These are phyloP conservation scores for Pogoniulus pusillus DNA, from an alignment of 2,797 vertebrate species.

Conservation along the genomic window DNA sequence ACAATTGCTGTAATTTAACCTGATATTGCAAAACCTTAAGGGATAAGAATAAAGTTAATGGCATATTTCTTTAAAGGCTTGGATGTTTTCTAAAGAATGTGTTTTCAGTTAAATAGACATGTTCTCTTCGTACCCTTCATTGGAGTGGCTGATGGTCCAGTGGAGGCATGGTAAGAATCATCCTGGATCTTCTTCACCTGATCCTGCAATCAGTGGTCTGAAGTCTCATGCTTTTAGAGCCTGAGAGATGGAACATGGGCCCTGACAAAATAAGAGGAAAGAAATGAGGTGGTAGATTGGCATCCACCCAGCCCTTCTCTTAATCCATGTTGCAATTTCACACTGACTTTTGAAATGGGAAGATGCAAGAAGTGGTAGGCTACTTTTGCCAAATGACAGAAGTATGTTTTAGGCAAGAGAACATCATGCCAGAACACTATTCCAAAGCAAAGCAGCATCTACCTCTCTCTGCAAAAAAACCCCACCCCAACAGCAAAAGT, in stretches of 20 bases:
- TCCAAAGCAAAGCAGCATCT: not conserved
- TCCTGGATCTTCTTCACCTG: not conserved
- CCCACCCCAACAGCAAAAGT: not conserved
- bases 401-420: not conserved
- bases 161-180: not conserved
- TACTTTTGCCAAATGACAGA: not conserved
- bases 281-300: not conserved
- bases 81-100: not conserved
- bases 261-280: not conserved
- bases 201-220: not conserved
- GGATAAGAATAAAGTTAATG: not conserved
- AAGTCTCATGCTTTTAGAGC: not conserved
- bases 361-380: not conserved
- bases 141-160: not conserved
- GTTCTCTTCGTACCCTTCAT: not conserved
- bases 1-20: conserved; percentile 24
- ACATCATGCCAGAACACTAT: not conserved
- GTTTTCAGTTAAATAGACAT: not conserved
- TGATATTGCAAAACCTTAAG: not conserved
- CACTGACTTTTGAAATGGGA: not conserved
- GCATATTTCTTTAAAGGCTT: conserved; percentile 7
- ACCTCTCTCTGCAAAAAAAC: not conserved
- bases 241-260: not conserved
- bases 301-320: not conserved
- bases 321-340: not conserved